A percentile compares a stretch with the other conserved stretches of the same genome.
Evolutionary conservation across 2,113 vertebrate species (phyloP).

Genomic region (Misgurnus anguillicaudatus): DNA sequence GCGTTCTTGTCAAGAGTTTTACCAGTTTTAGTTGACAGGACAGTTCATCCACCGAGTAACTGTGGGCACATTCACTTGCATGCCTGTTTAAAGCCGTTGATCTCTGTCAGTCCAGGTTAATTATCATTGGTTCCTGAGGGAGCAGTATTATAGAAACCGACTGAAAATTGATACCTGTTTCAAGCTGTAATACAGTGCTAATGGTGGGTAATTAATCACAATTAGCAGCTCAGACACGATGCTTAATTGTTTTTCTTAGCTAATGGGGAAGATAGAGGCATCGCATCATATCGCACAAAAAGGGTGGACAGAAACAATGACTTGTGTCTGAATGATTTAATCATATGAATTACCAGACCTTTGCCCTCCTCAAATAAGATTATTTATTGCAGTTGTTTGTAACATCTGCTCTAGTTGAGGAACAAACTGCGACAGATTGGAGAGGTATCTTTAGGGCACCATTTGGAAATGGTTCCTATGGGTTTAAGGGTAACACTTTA

Average conservation of each 20-base stretch:
- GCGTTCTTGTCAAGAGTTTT: background rate
- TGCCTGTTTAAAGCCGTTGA: constrained; percentile 61
- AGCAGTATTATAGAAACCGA: constrained; percentile 61
- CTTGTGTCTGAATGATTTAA: constrained; percentile 71
- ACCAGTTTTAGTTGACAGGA: constrained; percentile 5
- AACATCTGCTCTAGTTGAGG: constrained; percentile 45
- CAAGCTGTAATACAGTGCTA: constrained; percentile 65
- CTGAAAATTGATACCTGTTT: constrained; percentile 76
- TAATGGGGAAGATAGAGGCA: constrained; percentile 66
- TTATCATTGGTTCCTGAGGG: constrained; percentile 67
- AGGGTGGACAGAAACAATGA: constrained; percentile 69
- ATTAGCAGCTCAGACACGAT: constrained; percentile 70
- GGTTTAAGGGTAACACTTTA: too few species aligned
- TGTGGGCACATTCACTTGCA: constrained; percentile 33
- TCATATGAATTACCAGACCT: constrained; percentile 74
- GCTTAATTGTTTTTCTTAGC: constrained; percentile 73
- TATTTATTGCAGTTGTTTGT: constrained; percentile 64
- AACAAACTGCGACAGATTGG: constrained; percentile 42
- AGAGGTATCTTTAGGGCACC: too few species aligned
- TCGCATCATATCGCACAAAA: constrained; percentile 65
- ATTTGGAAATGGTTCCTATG: too few species aligned
- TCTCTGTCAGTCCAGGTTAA: constrained; percentile 73
- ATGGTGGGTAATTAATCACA: constrained; percentile 76
- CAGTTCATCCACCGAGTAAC: background rate
- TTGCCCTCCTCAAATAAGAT: constrained; percentile 53